Evolutionary conservation across 2,888 invertebrate species (phyloP).

Genomic region (Aleiodes leptofemur): DNA sequence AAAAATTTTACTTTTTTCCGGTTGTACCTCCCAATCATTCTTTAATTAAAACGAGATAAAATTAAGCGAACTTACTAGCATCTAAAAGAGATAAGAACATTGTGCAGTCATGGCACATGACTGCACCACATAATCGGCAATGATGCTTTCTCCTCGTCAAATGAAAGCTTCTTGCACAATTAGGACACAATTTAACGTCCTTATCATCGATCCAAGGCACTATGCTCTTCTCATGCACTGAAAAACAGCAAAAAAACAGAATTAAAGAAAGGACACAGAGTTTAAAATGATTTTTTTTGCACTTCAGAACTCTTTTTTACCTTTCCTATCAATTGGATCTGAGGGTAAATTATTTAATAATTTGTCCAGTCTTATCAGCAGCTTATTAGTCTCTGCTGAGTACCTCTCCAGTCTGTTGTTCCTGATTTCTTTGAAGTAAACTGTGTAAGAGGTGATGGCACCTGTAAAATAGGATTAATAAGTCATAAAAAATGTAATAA

Average conservation of each 20-base stretch:
- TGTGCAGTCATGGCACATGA: conserved; percentile 95
- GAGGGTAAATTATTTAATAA: conserved; percentile 88
- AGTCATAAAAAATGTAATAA: not conserved
- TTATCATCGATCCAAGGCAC: conserved; percentile 97
- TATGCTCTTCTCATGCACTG: conserved; percentile 80
- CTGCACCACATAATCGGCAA: conserved; percentile 94
- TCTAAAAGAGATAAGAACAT: conserved; percentile 86
- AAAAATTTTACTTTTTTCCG: no score
- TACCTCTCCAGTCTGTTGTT: conserved; percentile 88
- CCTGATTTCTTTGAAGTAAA: conserved; percentile 84
- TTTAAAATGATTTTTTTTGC: conserved; percentile 3
- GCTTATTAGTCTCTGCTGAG: conserved; percentile 95
- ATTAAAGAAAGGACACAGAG: conserved; percentile 23
- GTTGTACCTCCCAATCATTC: no score
- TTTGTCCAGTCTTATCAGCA: conserved; percentile 95
- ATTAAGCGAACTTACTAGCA: conserved; percentile 81
- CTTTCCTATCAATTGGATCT: conserved; percentile 84
- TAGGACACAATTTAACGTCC: conserved; percentile 92
- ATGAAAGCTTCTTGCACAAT: conserved; percentile 92
- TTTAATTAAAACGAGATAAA: not conserved
- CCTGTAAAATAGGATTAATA: conserved; percentile 72
- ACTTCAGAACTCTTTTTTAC: conserved; percentile 66
- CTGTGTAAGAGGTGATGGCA: conserved; percentile 81
- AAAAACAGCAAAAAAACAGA: not conserved
- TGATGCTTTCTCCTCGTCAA: conserved; percentile 95